Evolutionary conservation across 2,797 vertebrate genomes (phyloP).

Genomic region (Oreochromis mossambicus): DNA sequence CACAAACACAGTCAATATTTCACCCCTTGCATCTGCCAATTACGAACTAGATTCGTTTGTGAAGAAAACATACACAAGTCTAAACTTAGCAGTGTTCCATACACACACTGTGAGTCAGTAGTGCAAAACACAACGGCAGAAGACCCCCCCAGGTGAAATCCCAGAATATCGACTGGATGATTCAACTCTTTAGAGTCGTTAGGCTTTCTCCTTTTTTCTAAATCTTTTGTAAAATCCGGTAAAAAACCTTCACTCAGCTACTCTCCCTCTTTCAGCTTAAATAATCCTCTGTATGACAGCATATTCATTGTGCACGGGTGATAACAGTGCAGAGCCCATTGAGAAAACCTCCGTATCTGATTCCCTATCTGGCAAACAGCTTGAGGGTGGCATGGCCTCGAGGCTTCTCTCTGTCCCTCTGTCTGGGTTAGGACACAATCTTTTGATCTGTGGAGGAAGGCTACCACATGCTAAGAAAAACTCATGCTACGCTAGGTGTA

Average conservation of each 20-base stretch:
- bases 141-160: slow-evolving; percentile 73
- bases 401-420: slow-evolving; percentile 53
- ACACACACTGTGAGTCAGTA: slow-evolving; percentile 72
- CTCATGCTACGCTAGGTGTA: slow-evolving; percentile 44
- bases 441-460: slow-evolving; percentile 59
- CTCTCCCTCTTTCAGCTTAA: slow-evolving; percentile 30
- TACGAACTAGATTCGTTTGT: slow-evolving; percentile 67
- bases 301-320: slow-evolving; percentile 30
- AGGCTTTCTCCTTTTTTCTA: slow-evolving; percentile 22
- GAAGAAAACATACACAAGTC: slow-evolving; percentile 67
- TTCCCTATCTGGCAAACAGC: slow-evolving; percentile 52
- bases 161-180: slow-evolving; percentile 72
- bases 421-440: slow-evolving; percentile 53
- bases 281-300: slow-evolving; percentile 50
- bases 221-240: slow-evolving; percentile 46
- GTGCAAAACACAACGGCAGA: slow-evolving; percentile 65
- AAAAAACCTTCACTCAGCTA: slow-evolving; percentile 41
- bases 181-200: slow-evolving; percentile 67
- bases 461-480: slow-evolving; percentile 56
- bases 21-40: slow-evolving; percentile 74
- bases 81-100: slow-evolving; percentile 76
- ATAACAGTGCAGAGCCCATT: slow-evolving; percentile 27
- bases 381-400: slow-evolving; percentile 60
- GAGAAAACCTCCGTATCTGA: slow-evolving; percentile 37
- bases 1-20: slow-evolving; percentile 63